These are phyloP conservation scores for Leptoclinus maculatus DNA, from an alignment of 2,797 vertebrate genomes.

Conservation along the genomic window DNA sequence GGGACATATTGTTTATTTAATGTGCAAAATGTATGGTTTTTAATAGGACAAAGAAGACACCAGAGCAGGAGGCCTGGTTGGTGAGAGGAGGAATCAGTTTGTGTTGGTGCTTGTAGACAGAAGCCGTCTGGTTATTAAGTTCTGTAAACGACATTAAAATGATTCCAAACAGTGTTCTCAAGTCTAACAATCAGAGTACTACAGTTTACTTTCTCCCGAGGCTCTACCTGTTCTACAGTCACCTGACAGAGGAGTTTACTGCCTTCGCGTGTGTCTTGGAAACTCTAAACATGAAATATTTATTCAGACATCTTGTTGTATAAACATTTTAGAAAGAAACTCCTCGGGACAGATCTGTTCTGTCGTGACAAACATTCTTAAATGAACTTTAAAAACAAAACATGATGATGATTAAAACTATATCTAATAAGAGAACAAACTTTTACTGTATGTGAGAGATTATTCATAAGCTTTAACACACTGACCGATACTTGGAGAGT, in stretches of 20 bases:
- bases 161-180: background rate
- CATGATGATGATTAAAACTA: background rate
- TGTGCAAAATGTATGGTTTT: too few relatives aligned
- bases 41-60: background rate
- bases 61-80: background rate
- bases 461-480: background rate
- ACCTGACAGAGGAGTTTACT: background rate
- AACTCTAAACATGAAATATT: background rate
- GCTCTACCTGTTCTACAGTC: background rate
- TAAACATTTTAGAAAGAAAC: too few relatives aligned
- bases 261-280: background rate
- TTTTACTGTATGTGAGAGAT: background rate
- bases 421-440: background rate
- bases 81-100: too few relatives aligned
- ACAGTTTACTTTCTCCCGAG: too few relatives aligned
- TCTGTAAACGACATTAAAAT: too few relatives aligned
- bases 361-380: background rate
- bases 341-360: background rate
- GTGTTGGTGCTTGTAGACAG: too few relatives aligned
- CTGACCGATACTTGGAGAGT: constrained; percentile 47
- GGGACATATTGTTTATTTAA: background rate
- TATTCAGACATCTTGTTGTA: background rate
- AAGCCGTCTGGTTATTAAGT: too few relatives aligned
- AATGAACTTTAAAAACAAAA: background rate
- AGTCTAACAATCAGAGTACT: background rate